Base-by-base conservation (phyloP, 2,797 vertebrate species). In the Amblyraja radiata region DNA sequence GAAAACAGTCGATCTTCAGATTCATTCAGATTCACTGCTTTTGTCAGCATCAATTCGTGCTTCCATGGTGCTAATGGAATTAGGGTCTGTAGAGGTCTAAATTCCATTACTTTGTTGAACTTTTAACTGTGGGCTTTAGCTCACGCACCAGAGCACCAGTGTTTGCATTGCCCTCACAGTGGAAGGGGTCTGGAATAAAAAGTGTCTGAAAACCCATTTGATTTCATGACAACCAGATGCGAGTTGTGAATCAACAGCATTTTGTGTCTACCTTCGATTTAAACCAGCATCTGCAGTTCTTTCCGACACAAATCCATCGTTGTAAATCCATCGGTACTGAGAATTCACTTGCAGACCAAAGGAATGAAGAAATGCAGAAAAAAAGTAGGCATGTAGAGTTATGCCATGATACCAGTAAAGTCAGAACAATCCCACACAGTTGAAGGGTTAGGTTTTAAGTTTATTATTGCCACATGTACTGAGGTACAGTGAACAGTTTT, bases 51-150 rank as follows among this genome's bases (percentile, higher is more conserved):
- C 73, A 74, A 54, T 74, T 54, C 71, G 74, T 92, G 23, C 68
- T 25, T 92, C 71, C 68, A 92, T 36, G 68, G 90, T 73, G 71
- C 71, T 74, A 74, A 92, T 58, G 71, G 90, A 76, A 92, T 92
- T 88, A 28, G 9, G 46, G 90, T 74, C 90, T 71, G n/a, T 25
- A 54, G 90, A 54, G 90, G 39, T 76, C 90, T 74, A 23, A 28
- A 46, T 92, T 92, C 46, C 71, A 74, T 92, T 74, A 92, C 46
- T 88, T 65, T 92, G 65, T 91, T 74, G 54, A 92, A 92, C 68
- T 92, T 88, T 88, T 73, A 91, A 74, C 68, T 74, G 68, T 14
- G 28, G 71, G 11, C 32, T 54, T 73, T 46, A 74, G 21, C 8
- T 91, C 32, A 23, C 74, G 71, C 39, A 74, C 36, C 71, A 46